Percentiles rank a stretch among this genome's conserved stretches.
Evolutionary conservation across 2,888 invertebrate species (phyloP).

Genomic region (Diarsia brunnea): DNA sequence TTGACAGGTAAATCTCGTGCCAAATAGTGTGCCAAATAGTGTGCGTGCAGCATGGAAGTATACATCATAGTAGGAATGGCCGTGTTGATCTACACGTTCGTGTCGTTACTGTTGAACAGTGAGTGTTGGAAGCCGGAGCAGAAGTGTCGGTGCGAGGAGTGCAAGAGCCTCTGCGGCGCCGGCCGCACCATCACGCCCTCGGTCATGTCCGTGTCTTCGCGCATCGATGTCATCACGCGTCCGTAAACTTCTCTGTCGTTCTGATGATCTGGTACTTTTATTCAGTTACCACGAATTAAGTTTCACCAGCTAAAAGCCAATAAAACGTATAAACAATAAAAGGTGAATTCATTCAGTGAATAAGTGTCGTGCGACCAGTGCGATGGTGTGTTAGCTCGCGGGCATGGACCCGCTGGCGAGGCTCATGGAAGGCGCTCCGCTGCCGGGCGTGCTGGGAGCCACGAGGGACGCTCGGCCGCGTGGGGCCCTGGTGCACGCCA

Average conservation of each 20-base stretch:
- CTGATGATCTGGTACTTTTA: conserved; percentile 45
- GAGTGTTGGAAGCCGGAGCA: conserved; percentile 81
- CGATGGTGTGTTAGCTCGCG: conserved; percentile 69
- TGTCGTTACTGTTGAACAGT: conserved; percentile 79
- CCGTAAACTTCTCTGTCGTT: conserved; percentile 62
- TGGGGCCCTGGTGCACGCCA: conserved; percentile 95
- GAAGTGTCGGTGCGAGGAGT: conserved; percentile 86
- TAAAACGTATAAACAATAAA: conserved; percentile 17
- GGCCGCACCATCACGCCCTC: conserved; percentile 69
- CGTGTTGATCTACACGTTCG: conserved; percentile 82
- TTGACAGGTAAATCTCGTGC: conserved; percentile 65
- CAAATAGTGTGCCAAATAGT: conserved; percentile 70
- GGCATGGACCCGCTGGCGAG: conserved; percentile 96
- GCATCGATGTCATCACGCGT: conserved; percentile 76
- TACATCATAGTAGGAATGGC: conserved; percentile 85
- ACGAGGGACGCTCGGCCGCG: conserved; percentile 91
- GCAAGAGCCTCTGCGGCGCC: conserved; percentile 76
- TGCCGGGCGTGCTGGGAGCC: conserved; percentile 90
- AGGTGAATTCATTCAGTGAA: conserved; percentile 32
- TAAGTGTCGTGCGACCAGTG: conserved; percentile 46
- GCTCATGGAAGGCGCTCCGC: conserved; percentile 94
- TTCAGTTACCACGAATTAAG: conserved; percentile 13
- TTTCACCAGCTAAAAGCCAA: conserved; percentile 7
- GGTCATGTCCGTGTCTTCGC: conserved; percentile 80
- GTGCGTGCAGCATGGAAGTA: conserved; percentile 82